A percentile compares a stretch with the other conserved stretches of the same genome.
Conservation (phyloP, 2,888 invertebrate species). For the Eupithecia subumbrata region DNA sequence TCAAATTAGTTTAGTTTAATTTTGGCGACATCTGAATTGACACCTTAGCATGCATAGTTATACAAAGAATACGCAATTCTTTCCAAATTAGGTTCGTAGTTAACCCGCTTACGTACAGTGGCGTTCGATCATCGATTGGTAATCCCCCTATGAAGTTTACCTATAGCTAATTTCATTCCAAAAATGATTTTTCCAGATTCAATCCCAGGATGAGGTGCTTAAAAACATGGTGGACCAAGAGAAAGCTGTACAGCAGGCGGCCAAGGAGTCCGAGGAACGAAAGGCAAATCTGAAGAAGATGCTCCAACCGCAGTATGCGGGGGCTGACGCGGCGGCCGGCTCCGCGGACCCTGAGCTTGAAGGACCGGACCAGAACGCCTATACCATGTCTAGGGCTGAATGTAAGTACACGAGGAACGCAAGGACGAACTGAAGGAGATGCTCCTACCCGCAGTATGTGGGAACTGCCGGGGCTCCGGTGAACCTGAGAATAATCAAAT, state of each 20-base stretch:
- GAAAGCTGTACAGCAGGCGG: slow-evolving; percentile 78
- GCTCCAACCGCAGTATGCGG: slow-evolving; percentile 66
- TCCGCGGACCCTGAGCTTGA: slow-evolving; percentile 76
- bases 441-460: slow-evolving; percentile 56
- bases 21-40: too few relatives aligned
- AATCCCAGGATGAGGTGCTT: slow-evolving; percentile 67
- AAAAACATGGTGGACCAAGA: slow-evolving; percentile 81
- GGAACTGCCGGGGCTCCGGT: too few relatives aligned
- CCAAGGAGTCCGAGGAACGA: slow-evolving; percentile 83
- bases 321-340: slow-evolving; percentile 65
- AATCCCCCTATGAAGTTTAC: too few relatives aligned
- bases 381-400: slow-evolving; percentile 71
- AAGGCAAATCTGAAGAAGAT: slow-evolving; percentile 79
- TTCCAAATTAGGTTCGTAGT: too few relatives aligned
- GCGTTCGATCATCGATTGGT: too few relatives aligned
- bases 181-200: slow-evolving; percentile 53
- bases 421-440: slow-evolving; percentile 79
- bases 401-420: slow-evolving; percentile 72
- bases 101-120: too few relatives aligned
- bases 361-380: slow-evolving; percentile 81
- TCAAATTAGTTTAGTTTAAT: too few relatives aligned
- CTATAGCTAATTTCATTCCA: too few relatives aligned
- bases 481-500: too few relatives aligned
- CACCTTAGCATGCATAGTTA: too few relatives aligned
- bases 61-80: too few relatives aligned